Percentiles rank a stretch among this genome's conserved stretches.
phyloP scores from a whole-genome alignment of 2,113 vertebrate genomes.

The Ophiodon elongatus region DNA sequence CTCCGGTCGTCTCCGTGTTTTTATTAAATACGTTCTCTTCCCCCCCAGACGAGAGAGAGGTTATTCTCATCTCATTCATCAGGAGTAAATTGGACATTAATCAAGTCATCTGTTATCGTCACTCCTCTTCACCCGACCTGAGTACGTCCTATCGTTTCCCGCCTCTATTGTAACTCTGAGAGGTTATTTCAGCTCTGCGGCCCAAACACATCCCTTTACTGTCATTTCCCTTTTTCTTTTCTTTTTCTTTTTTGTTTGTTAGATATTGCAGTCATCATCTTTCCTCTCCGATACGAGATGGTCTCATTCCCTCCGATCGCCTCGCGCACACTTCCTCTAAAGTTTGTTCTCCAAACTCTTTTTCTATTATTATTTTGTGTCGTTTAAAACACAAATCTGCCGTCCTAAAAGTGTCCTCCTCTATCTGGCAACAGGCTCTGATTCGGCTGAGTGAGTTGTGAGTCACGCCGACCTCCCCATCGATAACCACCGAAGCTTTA shows the following conservation, averaged over 20 bases:
- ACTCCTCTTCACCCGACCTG: not conserved
- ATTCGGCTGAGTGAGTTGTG: too few species aligned
- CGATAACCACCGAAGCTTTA: too few species aligned
- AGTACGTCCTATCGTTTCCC: not conserved
- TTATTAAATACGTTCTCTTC: not conserved
- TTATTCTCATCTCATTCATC: not conserved
- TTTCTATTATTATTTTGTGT: too few species aligned
- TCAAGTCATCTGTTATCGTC: slow-evolving; percentile 33
- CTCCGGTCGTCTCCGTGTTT: not conserved
- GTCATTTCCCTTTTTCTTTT: not conserved
- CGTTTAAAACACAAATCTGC: too few species aligned
- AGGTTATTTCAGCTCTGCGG: slow-evolving; percentile 39
- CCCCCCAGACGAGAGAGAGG: not conserved
- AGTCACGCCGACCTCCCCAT: too few species aligned
- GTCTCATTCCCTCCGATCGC: not conserved
- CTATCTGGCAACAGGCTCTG: too few species aligned
- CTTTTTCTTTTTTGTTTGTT: not conserved
- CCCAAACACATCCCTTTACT: not conserved
- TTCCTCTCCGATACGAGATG: not conserved
- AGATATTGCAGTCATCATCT: not conserved
- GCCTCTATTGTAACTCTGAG: slow-evolving; percentile 16
- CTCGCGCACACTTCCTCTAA: not conserved
- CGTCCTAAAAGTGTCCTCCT: too few species aligned
- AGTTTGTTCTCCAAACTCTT: not conserved
- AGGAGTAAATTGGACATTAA: slow-evolving; percentile 20